Evolutionary conservation across 2,888 invertebrate species (phyloP).

Genomic region (Tribolium freemani): DNA sequence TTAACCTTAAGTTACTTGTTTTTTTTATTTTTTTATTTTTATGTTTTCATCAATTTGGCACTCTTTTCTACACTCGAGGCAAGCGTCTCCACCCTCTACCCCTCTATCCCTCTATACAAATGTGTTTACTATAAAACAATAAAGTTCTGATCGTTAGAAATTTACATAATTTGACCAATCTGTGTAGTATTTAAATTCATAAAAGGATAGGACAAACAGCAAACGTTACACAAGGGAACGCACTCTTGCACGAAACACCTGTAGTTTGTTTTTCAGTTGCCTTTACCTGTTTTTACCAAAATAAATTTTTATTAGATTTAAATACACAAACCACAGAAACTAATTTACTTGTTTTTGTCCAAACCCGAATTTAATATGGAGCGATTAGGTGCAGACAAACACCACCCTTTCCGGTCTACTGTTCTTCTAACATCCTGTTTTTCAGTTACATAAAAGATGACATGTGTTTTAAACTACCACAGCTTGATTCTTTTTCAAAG

Average conservation of each 20-base stretch:
- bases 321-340: background rate
- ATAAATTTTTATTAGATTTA: background rate
- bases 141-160: too few relatives aligned
- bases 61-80: too few relatives aligned
- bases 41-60: too few relatives aligned
- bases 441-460: background rate
- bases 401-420: background rate
- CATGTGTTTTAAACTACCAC: background rate
- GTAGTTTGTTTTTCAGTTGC: background rate
- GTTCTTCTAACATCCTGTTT: background rate
- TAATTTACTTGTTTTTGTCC: background rate
- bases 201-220: background rate
- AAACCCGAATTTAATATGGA: background rate
- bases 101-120: too few relatives aligned
- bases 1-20: too few relatives aligned
- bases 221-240: background rate
- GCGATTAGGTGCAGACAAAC: background rate
- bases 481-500: background rate
- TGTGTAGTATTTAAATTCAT: too few relatives aligned
- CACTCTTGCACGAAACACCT: background rate
- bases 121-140: too few relatives aligned
- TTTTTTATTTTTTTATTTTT: too few relatives aligned
- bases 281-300: background rate
- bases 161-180: too few relatives aligned
- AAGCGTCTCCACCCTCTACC: too few relatives aligned